Percentiles rank a stretch among this genome's conserved stretches.
These are phyloP conservation scores for Athene cunicularia DNA, from an alignment of 2,113 vertebrate genomes.

Conservation along the genomic window DNA sequence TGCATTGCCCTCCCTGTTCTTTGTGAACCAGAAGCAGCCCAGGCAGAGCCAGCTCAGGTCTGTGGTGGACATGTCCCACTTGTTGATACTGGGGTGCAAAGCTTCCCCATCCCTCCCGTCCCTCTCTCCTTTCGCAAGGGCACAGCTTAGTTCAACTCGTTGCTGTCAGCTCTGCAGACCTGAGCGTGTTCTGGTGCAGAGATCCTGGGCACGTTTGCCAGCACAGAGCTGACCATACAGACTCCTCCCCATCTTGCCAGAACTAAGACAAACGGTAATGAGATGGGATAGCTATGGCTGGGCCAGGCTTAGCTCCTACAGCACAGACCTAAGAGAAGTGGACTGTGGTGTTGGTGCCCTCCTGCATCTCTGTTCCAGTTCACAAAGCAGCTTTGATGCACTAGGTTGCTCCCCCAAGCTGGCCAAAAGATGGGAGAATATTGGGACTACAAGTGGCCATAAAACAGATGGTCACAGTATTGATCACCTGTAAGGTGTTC, in stretches of 20 bases:
- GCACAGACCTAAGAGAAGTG: neutral
- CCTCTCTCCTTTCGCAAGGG: neutral
- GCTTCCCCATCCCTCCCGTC: neutral
- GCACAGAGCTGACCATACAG: neutral
- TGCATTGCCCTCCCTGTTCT: neutral
- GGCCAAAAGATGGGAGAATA: neutral
- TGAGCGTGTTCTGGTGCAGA: fast-evolving
- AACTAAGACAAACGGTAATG: neutral
- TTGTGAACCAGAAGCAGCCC: neutral
- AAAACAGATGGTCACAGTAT: neutral
- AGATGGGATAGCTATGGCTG: neutral
- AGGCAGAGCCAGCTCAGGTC: neutral
- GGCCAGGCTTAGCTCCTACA: neutral
- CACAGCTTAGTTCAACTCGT: neutral
- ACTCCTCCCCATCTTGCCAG: neutral
- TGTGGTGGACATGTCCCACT: neutral
- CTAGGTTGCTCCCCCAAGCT: neutral
- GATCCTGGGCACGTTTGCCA: neutral
- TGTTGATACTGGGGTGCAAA: neutral
- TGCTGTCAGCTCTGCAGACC: neutral
- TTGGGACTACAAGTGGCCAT: neutral
- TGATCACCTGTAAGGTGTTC: neutral
- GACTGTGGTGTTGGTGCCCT: neutral
- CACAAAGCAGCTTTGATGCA: neutral
- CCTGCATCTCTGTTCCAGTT: neutral